Conservation (phyloP, 2,888 invertebrate genomes). For the Nebria brevicollis region DNA sequence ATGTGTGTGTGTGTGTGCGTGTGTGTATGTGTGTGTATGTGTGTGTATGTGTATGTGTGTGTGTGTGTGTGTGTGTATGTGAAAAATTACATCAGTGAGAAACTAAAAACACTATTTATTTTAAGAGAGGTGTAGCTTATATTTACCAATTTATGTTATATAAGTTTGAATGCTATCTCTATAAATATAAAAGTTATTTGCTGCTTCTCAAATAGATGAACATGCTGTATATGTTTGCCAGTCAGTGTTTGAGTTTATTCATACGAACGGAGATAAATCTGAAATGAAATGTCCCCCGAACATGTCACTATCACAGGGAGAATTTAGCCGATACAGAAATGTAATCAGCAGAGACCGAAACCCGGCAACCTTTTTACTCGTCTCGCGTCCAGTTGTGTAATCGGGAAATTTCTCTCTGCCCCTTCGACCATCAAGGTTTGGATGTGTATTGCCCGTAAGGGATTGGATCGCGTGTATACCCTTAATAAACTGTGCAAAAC, state of each 20-base stretch:
- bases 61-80: no score
- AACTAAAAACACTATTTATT: background rate
- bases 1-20: no score
- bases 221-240: background rate
- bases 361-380: slow-evolving; percentile 10
- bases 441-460: slow-evolving; percentile 8
- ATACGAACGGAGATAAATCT: slow-evolving; percentile 26
- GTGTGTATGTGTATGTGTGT: no score
- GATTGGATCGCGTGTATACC: slow-evolving; percentile 8
- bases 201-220: background rate
- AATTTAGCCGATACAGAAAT: slow-evolving; percentile 18
- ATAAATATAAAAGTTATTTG: slow-evolving; percentile 1
- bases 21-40: no score
- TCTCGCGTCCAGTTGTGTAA: background rate
- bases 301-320: slow-evolving; percentile 15
- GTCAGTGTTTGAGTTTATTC: background rate
- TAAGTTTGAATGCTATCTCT: background rate
- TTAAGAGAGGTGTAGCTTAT: background rate
- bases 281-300: slow-evolving; percentile 24
- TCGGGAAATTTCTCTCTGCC: background rate
- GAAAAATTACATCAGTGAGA: background rate
- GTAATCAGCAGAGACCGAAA: slow-evolving; percentile 7
- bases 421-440: background rate
- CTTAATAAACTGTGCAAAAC: slow-evolving; percentile 10
- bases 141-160: background rate